Percentiles rank a stretch among this genome's conserved stretches.
Evolutionary conservation across 2,113 vertebrate species (phyloP).

Genomic region (Ornithorhynchus anatinus): DNA sequence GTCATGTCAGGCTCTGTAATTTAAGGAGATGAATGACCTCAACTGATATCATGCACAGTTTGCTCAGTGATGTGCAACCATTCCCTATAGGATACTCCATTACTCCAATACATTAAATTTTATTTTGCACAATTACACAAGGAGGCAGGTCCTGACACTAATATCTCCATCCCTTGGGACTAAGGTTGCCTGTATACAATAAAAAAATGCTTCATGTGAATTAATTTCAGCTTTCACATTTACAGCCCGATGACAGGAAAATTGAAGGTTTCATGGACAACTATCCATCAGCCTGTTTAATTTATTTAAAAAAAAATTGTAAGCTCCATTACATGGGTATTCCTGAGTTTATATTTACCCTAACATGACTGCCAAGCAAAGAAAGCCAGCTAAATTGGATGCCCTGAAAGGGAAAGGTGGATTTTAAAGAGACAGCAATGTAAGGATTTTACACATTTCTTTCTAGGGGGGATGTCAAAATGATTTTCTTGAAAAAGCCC

Average conservation of each 20-base stretch:
- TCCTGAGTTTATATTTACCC: background rate
- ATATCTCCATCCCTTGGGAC: slow-evolving; percentile 50
- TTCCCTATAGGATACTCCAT: slow-evolving; percentile 58
- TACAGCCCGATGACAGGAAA: slow-evolving; percentile 27
- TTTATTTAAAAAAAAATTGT: slow-evolving; percentile 17
- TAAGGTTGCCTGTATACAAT: slow-evolving; percentile 52
- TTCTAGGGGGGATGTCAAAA: slow-evolving; percentile 12
- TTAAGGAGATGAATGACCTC: slow-evolving; percentile 71
- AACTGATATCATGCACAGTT: slow-evolving; percentile 67
- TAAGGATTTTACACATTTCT: slow-evolving; percentile 17
- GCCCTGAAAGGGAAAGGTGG: background rate
- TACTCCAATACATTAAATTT: slow-evolving; percentile 54
- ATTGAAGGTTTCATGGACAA: slow-evolving; percentile 37
- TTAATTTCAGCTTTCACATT: slow-evolving; percentile 41
- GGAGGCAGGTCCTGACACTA: slow-evolving; percentile 53
- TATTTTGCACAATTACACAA: slow-evolving; percentile 64
- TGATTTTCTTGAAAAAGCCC: slow-evolving; percentile 2
- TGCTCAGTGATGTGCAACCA: slow-evolving; percentile 61
- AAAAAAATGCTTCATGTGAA: slow-evolving; percentile 55
- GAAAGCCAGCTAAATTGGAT: slow-evolving; percentile 37
- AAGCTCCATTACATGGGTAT: background rate
- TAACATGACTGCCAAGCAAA: slow-evolving; percentile 33
- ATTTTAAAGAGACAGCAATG: slow-evolving; percentile 22
- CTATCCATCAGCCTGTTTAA: slow-evolving; percentile 10
- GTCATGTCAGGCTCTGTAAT: slow-evolving; percentile 54